These are phyloP conservation scores for Polydesmus complanatus DNA, from an alignment of 2,888 invertebrate genomes.

Conservation along the genomic window DNA sequence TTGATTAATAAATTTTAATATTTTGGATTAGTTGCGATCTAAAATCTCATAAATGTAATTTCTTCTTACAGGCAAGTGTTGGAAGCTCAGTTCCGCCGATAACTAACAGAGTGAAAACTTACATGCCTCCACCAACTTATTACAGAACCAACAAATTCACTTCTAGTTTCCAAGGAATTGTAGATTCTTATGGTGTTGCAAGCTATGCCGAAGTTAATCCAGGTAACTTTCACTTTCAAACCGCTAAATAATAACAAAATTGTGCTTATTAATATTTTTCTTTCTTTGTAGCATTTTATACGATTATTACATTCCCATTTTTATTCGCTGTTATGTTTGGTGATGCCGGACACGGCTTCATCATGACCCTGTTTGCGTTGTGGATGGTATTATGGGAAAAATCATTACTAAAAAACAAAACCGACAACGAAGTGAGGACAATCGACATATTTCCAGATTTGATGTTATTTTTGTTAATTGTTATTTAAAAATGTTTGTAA, in stretches of 20 bases:
- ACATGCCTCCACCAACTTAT: slow-evolving; percentile 77
- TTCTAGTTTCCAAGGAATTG: slow-evolving; percentile 79
- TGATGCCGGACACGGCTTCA: slow-evolving; percentile 84
- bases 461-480: background rate
- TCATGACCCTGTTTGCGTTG: slow-evolving; percentile 84
- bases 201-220: slow-evolving; percentile 95
- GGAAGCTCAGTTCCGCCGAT: slow-evolving; percentile 92
- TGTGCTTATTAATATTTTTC: slow-evolving; percentile 21
- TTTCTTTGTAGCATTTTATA: slow-evolving; percentile 60
- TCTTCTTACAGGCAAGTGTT: slow-evolving; percentile 40
- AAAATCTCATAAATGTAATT: background rate
- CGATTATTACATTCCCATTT: slow-evolving; percentile 94
- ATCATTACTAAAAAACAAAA: slow-evolving; percentile 69
- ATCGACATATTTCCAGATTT: background rate
- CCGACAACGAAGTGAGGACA: slow-evolving; percentile 61
- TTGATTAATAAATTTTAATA: background rate
- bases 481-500: background rate
- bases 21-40: background rate
- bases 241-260: background rate
- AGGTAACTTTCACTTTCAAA: slow-evolving; percentile 41
- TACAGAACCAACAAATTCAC: slow-evolving; percentile 95
- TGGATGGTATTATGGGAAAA: slow-evolving; percentile 95
- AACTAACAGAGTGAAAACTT: slow-evolving; percentile 80
- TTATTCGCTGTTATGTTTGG: slow-evolving; percentile 98
- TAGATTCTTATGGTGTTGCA: slow-evolving; percentile 92